Conservation (phyloP, 2,797 vertebrate genomes). For the Morus bassanus region DNA sequence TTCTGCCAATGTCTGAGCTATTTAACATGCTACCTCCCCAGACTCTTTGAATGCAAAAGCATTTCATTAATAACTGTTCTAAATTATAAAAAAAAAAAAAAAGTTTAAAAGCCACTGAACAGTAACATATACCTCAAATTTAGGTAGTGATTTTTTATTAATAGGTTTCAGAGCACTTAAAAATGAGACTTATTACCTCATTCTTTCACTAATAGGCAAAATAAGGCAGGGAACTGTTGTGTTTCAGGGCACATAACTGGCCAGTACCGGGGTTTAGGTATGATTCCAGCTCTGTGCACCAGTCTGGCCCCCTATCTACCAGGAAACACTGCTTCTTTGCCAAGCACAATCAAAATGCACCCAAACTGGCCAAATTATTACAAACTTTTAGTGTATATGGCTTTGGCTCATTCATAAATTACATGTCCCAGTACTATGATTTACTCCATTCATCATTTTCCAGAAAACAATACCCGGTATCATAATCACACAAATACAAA, state of each 20-base stretch:
- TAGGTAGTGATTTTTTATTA: neutral
- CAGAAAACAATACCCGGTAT: neutral
- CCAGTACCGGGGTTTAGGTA: neutral
- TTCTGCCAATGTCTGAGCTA: neutral
- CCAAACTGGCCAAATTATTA: neutral
- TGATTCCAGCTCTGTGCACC: neutral
- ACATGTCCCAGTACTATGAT: neutral
- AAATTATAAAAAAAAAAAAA: neutral
- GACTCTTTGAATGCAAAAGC: neutral
- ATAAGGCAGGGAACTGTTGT: neutral
- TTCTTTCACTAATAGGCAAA: neutral
- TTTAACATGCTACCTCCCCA: neutral
- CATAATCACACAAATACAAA: neutral
- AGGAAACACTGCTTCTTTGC: neutral
- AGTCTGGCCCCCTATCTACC: neutral
- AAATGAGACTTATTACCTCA: neutral
- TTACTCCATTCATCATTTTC: neutral
- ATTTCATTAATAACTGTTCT: neutral
- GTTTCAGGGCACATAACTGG: neutral
- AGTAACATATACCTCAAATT: neutral
- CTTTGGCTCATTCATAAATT: neutral
- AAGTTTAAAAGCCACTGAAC: neutral
- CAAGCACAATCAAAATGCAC: neutral
- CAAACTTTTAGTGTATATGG: neutral
- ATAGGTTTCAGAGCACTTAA: neutral